A percentile compares a stretch with the other conserved stretches of the same genome.
These are phyloP conservation scores for Ibidorhyncha struthersii DNA, from an alignment of 2,113 vertebrate species.

Conservation along the genomic window DNA sequence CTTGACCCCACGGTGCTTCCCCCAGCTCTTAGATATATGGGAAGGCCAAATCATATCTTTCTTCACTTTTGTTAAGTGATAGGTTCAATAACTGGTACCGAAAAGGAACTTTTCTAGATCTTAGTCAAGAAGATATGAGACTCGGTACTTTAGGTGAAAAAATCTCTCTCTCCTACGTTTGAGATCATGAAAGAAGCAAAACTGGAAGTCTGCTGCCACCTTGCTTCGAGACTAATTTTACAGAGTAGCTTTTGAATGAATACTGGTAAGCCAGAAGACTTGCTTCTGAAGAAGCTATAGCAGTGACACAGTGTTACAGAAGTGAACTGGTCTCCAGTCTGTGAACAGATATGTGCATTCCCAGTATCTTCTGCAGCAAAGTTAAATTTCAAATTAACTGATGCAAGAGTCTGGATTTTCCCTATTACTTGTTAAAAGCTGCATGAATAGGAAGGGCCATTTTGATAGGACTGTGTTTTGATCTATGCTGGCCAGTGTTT, in stretches of 20 bases:
- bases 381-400: not conserved
- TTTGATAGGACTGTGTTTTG: not conserved
- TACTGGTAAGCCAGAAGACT: not conserved
- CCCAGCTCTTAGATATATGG: not conserved
- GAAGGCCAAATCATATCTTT: not conserved
- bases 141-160: not conserved
- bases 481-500: not conserved
- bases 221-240: constrained; percentile 31
- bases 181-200: not conserved
- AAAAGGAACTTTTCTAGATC: not conserved
- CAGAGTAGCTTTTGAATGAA: not conserved
- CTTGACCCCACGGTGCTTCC: not conserved
- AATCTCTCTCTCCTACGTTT: not conserved
- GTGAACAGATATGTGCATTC: not conserved
- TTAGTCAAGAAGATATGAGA: not conserved
- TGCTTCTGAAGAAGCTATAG: not conserved
- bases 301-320: not conserved
- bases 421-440: not conserved
- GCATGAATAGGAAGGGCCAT: not conserved
- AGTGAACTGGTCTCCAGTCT: not conserved
- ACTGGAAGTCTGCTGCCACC: constrained; percentile 41
- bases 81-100: not conserved
- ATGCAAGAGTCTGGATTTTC: not conserved
- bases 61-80: not conserved
- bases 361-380: not conserved